Evolutionary conservation across 1,140 invertebrate species (phyloP), one percentile per base, ranked within the genome.

Genomic region (Epicauta chinensis): DNA sequence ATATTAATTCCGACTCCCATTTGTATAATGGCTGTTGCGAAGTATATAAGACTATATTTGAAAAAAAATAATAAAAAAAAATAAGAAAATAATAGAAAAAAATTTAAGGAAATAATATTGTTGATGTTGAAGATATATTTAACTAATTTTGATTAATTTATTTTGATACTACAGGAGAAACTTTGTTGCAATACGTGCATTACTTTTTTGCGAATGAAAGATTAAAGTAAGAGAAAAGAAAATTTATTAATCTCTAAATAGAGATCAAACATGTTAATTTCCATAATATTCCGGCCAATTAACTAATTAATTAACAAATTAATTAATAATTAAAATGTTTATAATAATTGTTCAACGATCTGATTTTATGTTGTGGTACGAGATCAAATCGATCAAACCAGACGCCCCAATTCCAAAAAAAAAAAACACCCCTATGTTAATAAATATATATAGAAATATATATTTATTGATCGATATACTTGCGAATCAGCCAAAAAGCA

Each of bases 1-100:
- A 60, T 64, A 64, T 61, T 58, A 51, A 23, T 23, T 47, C 56
- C 59, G 64, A 61, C 62, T 65, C 64, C 47, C 59, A 61, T 61
- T 61, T 61, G 43, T 41, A 40, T 56, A 62, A 60, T 61, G 64
- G 65, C 63, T 68, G 65, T 65, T 68, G 66, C 64, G 57, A 68
- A 63, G 63, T 65, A 65, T 64, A 62, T 62, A 62, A 59, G 58
- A 58, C 52, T 61, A 61, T 55, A 53, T 52, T 23, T 23, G 7
- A 23, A 23, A 23, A 23, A 7, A n/a, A n/a, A n/a, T n/a, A n/a
- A n/a, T n/a, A 23, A 7, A 23, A 23, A 23, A 23, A 23, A 23
- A 5, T 5, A 23, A 5, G 23, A 7, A 3, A 23, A 61, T 63
- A 53, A 58, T 61, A 59, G 23, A 23, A 7, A 23, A 23, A 23